Conservation (phyloP, 2,113 vertebrate species). For the Sigmodon hispidus region DNA sequence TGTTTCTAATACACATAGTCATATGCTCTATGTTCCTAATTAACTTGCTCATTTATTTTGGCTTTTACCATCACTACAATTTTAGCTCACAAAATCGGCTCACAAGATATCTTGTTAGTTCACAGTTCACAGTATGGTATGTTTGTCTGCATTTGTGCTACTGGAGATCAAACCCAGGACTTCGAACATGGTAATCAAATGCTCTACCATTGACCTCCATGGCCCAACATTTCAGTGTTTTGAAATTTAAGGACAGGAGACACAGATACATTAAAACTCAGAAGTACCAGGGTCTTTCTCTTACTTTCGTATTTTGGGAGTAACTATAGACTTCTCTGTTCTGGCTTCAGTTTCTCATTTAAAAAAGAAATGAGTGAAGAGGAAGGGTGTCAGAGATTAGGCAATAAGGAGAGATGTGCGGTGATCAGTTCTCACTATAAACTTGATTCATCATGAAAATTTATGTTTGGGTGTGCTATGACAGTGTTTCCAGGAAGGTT, state of each 20-base stretch:
- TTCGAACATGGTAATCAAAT: not conserved
- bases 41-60: conserved; percentile 35
- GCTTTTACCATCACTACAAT: not conserved
- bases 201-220: not conserved
- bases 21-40: not conserved
- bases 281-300: not conserved
- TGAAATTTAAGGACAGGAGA: not conserved
- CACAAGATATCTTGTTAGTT: not conserved
- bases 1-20: not conserved
- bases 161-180: not conserved
- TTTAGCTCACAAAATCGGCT: conserved; percentile 34
- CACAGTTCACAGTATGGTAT: not conserved
- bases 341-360: not conserved
- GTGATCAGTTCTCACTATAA: not conserved
- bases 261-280: not conserved
- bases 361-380: not conserved
- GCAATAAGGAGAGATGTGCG: not conserved
- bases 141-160: not conserved
- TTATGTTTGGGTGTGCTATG: not conserved
- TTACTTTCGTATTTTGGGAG: not conserved
- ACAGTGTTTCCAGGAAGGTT: not conserved
- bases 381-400: not conserved
- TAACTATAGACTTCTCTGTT: not conserved
- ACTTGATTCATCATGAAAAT: not conserved
- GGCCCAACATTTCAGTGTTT: not conserved